phyloP scores from a whole-genome alignment of 2,797 vertebrate genomes.

The Helicolenus hilgendorfi region DNA sequence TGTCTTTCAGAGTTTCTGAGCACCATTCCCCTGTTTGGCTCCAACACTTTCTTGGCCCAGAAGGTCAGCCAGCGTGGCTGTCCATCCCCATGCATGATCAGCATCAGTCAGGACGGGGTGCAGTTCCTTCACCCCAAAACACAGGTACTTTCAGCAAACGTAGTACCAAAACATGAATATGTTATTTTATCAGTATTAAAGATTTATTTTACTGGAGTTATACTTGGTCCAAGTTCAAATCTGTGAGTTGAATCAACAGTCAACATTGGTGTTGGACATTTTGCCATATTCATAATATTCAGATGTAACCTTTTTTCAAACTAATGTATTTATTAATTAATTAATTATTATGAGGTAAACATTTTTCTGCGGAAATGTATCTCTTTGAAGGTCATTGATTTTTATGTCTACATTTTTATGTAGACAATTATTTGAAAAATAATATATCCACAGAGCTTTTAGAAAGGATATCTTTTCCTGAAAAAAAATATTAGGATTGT shows the following conservation, averaged over 20 bases:
- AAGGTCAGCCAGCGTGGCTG: slow-evolving; percentile 86
- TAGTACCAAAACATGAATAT: neutral
- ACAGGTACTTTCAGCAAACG: slow-evolving; percentile 86
- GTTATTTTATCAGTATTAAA: neutral
- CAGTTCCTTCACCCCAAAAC: slow-evolving; percentile 84
- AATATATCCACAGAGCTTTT: too few relatives aligned
- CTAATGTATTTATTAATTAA: too few relatives aligned
- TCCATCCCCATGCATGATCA: slow-evolving; percentile 89
- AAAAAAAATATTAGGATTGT: too few relatives aligned
- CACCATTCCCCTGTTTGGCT: slow-evolving; percentile 91
- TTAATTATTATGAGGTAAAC: too few relatives aligned
- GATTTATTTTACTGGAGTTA: neutral
- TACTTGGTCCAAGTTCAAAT: neutral
- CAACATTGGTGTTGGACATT: neutral
- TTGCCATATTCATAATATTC: neutral
- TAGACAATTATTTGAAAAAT: too few relatives aligned
- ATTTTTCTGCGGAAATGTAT: too few relatives aligned
- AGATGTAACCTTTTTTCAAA: too few relatives aligned
- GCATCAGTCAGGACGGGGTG: slow-evolving; percentile 90
- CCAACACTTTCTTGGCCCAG: slow-evolving; percentile 87
- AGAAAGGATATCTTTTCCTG: too few relatives aligned
- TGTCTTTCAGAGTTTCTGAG: slow-evolving; percentile 85
- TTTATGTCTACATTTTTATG: too few relatives aligned
- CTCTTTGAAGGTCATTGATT: too few relatives aligned
- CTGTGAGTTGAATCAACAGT: neutral